A percentile compares a stretch with the other conserved stretches of the same genome.
Evolutionary conservation across 1,140 invertebrate genomes (phyloP).

Genomic region (Drosophila insularis): DNA sequence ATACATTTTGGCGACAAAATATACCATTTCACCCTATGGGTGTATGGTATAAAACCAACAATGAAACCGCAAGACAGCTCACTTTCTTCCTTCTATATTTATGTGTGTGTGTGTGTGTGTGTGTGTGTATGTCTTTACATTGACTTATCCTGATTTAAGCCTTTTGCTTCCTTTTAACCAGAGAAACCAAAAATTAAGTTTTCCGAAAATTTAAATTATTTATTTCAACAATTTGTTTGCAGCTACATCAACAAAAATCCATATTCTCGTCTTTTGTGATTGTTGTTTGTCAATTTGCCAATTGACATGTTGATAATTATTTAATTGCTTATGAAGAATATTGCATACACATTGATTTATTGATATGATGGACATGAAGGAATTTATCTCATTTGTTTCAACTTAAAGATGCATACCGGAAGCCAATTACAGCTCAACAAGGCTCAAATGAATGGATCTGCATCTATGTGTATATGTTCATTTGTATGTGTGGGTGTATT

Average conservation of each 20-base stretch:
- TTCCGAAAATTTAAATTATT: slow-evolving; percentile 53
- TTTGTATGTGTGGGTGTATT: too few species aligned
- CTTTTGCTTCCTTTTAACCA: slow-evolving; percentile 28
- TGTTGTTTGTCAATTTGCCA: slow-evolving; percentile 51
- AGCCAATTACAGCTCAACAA: background rate
- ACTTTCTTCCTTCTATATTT: slow-evolving; percentile 26
- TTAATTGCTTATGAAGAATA: slow-evolving; percentile 39
- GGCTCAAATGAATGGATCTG: background rate
- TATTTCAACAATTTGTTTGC: slow-evolving; percentile 52
- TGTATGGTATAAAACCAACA: background rate
- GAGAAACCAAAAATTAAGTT: slow-evolving; percentile 25
- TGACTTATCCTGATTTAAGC: slow-evolving; percentile 3
- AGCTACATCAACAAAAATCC: background rate
- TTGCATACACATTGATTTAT: background rate
- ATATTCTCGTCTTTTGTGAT: background rate
- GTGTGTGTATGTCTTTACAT: slow-evolving; percentile 12
- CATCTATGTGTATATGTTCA: too few species aligned
- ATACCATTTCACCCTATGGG: too few species aligned
- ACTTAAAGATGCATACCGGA: background rate
- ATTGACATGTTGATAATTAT: slow-evolving; percentile 61
- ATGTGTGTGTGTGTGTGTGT: slow-evolving; percentile 12
- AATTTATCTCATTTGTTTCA: slow-evolving; percentile 12
- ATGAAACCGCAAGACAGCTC: slow-evolving; percentile 56
- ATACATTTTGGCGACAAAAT: too few species aligned
- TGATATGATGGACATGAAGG: background rate